Evolutionary conservation across 1,140 invertebrate species (phyloP), one percentile per base, ranked within the genome.

Genomic region (Drosophila sp.): DNA sequence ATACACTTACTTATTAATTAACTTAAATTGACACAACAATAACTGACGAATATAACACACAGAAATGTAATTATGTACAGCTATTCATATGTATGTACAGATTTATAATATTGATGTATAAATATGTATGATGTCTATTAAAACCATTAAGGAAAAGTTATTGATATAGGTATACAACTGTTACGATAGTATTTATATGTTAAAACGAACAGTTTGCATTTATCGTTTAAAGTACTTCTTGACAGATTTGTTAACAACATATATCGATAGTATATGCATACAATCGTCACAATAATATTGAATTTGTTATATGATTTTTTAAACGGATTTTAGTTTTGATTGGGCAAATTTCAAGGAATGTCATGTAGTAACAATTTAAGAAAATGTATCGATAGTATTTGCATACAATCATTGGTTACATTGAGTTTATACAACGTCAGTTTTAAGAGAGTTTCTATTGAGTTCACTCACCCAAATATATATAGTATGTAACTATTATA

Each of bases 1-100:
- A 67, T 53, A 67, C 29, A 53, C 41, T 64, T 62, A 73, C 65
- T 73, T 70, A 73, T 70, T 36, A 41, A 45, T 56, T 69, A 69
- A 40, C 65, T 67, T 73, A 69, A 54, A 67, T 53, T 40, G 18
- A 59, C 64, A 73, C 64, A 61, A 73, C 27, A 53, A 54, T 50
- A 41, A 70, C 7, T 53, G 29, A 58, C 63, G 18, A 40, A 59
- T 36, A 36, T 40, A 18, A 46, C 56, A 72, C 48, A 82, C 53
- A 78, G 72, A 36, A 36, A 66, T 67, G 32, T 50, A 25, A 57
- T 32, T 51, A 72, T 72, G 34, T 66, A 66, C 53, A 72, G 18
- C 36, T 50, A 36, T 50, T 36, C 32, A 54, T 63, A 71, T 64
- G 56, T 45, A 53, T 41, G 36, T 34, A 56, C 25, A 16, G 40